Evolutionary conservation across 2,888 invertebrate species (phyloP).

Genomic region (Neria commutata): DNA sequence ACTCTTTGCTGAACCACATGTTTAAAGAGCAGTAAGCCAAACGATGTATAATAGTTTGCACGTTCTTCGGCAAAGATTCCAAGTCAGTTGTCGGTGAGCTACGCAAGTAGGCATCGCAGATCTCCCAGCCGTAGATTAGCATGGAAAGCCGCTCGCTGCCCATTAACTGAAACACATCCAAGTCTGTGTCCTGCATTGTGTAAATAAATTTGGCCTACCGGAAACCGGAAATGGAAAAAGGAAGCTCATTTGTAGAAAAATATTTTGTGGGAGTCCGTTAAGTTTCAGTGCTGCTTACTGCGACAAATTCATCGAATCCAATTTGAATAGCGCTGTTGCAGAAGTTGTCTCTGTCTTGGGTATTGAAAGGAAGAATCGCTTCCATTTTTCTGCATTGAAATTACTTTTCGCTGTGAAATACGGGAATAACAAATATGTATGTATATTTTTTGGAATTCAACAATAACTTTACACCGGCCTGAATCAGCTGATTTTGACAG

Average conservation of each 20-base stretch:
- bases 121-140: conserved; percentile 49
- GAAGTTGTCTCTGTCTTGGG: conserved; percentile 39
- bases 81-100: conserved; percentile 13
- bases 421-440: too few species aligned
- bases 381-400: conserved; percentile 48
- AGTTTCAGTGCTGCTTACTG: too few species aligned
- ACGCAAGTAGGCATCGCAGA: conserved; percentile 27
- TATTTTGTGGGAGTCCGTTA: too few species aligned
- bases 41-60: conserved; percentile 38
- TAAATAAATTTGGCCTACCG: conserved; percentile 43
- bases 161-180: conserved; percentile 47
- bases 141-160: conserved; percentile 45
- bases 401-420: too few species aligned
- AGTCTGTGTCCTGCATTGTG: conserved; percentile 39
- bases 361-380: conserved; percentile 42
- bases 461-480: too few species aligned
- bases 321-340: conserved; percentile 41
- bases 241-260: not conserved
- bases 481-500: too few species aligned
- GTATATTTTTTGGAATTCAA: too few species aligned
- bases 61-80: conserved; percentile 24
- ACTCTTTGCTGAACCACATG: conserved; percentile 51
- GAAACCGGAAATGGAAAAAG: not conserved
- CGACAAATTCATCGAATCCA: conserved; percentile 49
- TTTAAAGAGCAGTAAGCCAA: conserved; percentile 48